Conservation (phyloP, 2,797 vertebrate species). For the Platalea minor region DNA sequence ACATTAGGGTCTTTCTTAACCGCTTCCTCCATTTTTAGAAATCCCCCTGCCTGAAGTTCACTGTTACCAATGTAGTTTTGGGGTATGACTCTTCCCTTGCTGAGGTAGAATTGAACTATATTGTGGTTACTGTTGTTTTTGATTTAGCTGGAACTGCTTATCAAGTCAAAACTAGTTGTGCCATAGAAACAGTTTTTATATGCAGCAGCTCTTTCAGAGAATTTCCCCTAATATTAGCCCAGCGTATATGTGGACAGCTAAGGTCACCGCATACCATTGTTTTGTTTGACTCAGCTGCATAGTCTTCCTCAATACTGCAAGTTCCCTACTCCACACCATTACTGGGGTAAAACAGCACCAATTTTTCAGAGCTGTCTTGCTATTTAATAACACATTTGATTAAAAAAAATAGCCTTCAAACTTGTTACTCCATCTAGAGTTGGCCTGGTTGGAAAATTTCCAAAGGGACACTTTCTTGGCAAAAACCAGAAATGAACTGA, state of each 20-base stretch:
- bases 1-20: constrained; percentile 22
- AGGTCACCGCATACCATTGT: neutral
- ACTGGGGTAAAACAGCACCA: neutral
- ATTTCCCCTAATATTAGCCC: neutral
- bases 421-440: neutral
- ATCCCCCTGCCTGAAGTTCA: neutral
- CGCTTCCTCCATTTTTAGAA: constrained; percentile 13
- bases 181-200: neutral
- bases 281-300: neutral
- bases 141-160: neutral
- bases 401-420: neutral
- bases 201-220: neutral
- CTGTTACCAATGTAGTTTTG: neutral
- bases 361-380: neutral
- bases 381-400: neutral
- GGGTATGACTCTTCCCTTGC: neutral
- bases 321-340: neutral
- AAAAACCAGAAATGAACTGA: neutral
- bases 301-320: neutral
- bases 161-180: neutral
- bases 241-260: neutral
- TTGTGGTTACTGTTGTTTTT: neutral
- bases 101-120: neutral
- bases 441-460: neutral
- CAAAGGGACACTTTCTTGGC: neutral